Evolutionary conservation across 2,113 vertebrate species (phyloP).

Genomic region (Larimichthys polyactis): DNA sequence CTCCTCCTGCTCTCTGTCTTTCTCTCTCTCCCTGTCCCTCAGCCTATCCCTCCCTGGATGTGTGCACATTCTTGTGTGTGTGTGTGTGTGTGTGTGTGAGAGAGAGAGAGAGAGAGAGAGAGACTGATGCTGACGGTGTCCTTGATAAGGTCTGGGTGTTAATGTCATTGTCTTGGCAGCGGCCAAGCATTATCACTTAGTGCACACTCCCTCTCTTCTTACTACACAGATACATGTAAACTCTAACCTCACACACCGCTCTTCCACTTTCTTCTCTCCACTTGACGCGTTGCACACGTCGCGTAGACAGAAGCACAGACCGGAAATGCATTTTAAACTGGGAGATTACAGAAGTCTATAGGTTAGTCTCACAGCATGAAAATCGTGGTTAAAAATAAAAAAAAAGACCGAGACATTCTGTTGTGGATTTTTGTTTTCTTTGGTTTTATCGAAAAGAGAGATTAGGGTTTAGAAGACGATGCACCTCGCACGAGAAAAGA

Average conservation of each 20-base stretch:
- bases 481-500: slow-evolving; percentile 13
- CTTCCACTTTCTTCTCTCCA: background rate
- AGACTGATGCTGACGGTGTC: slow-evolving; percentile 62
- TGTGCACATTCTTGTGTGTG: slow-evolving; percentile 13
- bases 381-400: slow-evolving; percentile 17
- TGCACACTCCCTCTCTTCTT: slow-evolving; percentile 14
- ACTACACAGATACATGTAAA: slow-evolving; percentile 23
- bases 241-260: slow-evolving; percentile 7
- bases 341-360: slow-evolving; percentile 35
- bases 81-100: slow-evolving; percentile 10
- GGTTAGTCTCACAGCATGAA: slow-evolving; percentile 44
- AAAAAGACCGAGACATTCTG: slow-evolving; percentile 21
- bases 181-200: slow-evolving; percentile 51
- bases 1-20: slow-evolving; percentile 21
- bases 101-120: slow-evolving; percentile 12
- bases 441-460: slow-evolving; percentile 14
- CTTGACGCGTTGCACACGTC: background rate
- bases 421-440: background rate
- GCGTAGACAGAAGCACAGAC: background rate
- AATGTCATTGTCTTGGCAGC: slow-evolving; percentile 74
- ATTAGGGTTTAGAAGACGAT: slow-evolving; percentile 43
- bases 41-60: slow-evolving; percentile 29
- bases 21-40: slow-evolving; percentile 32
- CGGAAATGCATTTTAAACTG: slow-evolving; percentile 2
- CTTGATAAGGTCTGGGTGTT: slow-evolving; percentile 73